Evolutionary conservation across 2,888 invertebrate genomes (phyloP).

Genomic region (Melangyna quadrimaculata): DNA sequence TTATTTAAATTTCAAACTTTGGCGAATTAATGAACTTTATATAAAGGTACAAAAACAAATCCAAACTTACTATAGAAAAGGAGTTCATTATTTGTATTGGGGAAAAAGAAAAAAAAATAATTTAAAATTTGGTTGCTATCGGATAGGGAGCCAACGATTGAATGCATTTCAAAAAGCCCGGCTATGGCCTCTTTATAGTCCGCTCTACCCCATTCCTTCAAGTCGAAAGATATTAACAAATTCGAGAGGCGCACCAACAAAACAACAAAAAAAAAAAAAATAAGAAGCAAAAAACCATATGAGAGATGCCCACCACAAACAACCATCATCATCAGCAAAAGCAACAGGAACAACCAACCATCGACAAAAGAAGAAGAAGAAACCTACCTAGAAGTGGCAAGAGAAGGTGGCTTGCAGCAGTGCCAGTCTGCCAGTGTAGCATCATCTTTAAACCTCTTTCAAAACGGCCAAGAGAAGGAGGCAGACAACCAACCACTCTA

Average conservation of each 20-base stretch:
- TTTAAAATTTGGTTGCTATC: constrained; percentile 81
- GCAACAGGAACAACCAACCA: constrained; percentile 6
- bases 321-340: constrained; percentile 44
- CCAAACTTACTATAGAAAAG: constrained; percentile 81
- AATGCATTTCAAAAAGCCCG: constrained; percentile 80
- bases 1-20: constrained; percentile 20
- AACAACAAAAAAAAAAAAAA: constrained; percentile 28
- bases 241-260: constrained; percentile 55
- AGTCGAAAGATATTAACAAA: constrained; percentile 64
- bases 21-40: constrained; percentile 1
- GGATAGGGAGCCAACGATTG: constrained; percentile 81
- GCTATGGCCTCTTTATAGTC: constrained; percentile 81
- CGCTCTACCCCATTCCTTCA: constrained; percentile 66
- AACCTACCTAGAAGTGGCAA: constrained; percentile 11
- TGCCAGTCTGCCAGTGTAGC: constrained; percentile 14
- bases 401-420: constrained; percentile 28
- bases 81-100: constrained; percentile 81
- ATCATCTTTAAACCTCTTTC: constrained; percentile 40
- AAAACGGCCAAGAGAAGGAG: constrained; percentile 23
- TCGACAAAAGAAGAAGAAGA: neutral
- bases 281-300: constrained; percentile 32
- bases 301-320: constrained; percentile 62
- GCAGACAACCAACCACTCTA: constrained; percentile 13
- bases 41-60: neutral
- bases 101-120: constrained; percentile 79